A percentile compares a stretch with the other conserved stretches of the same genome.
These are phyloP conservation scores for Acanthosepion lycidas DNA, from an alignment of 2,888 invertebrate genomes.

Conservation along the genomic window DNA sequence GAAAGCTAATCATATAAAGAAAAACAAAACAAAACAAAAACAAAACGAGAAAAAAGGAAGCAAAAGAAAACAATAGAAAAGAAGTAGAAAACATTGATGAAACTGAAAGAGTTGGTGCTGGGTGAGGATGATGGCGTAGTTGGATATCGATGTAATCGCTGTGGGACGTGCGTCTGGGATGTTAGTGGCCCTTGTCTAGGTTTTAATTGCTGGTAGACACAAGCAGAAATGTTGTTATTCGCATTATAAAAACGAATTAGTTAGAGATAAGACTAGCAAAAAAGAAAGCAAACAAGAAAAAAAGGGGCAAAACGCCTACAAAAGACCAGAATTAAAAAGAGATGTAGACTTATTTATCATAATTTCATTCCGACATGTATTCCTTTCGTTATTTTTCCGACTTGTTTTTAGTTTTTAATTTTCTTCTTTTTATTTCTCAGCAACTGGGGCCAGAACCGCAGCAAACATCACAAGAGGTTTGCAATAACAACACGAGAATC, in stretches of 20 bases:
- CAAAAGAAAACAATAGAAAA: background rate
- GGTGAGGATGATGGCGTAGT: background rate
- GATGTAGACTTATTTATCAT: background rate
- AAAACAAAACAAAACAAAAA: background rate
- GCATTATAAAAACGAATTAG: background rate
- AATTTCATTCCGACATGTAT: background rate
- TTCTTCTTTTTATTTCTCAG: too few relatives aligned
- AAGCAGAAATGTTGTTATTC: background rate
- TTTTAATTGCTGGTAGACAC: background rate
- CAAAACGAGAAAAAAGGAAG: accelerated
- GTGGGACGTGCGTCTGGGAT: constrained; percentile 18
- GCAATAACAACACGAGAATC: too few relatives aligned
- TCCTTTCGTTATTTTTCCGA: background rate
- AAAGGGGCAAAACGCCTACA: background rate
- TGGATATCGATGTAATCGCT: background rate
- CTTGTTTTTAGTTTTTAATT: background rate
- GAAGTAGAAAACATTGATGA: background rate
- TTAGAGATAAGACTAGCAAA: background rate
- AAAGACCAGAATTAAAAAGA: background rate
- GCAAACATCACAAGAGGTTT: background rate
- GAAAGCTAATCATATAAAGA: background rate
- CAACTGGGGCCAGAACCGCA: background rate
- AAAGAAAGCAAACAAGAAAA: background rate
- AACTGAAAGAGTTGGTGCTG: background rate
- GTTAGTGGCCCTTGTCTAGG: background rate